These are phyloP conservation scores for Metopolophium dirhodum DNA, from an alignment of 1,140 invertebrate genomes.

Conservation along the genomic window DNA sequence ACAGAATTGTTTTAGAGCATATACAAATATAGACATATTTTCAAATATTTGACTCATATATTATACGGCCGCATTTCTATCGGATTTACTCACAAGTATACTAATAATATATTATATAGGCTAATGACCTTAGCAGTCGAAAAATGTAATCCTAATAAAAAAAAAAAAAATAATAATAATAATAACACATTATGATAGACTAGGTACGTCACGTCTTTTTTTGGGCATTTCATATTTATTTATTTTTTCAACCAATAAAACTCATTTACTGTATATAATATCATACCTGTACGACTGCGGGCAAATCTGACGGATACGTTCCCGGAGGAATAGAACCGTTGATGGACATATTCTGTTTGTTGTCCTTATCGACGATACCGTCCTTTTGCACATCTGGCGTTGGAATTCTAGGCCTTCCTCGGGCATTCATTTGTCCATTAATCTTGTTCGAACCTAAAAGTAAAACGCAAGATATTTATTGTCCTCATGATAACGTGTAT, in stretches of 20 bases:
- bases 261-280: neutral
- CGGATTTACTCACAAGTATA: neutral
- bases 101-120: neutral
- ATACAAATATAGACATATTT: neutral
- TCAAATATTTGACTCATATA: neutral
- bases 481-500: neutral
- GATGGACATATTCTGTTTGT: conserved; percentile 65
- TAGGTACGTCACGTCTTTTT: neutral
- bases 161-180: no score
- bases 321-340: conserved; percentile 69
- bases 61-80: neutral
- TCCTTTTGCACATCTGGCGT: conserved; percentile 85
- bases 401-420: conserved; percentile 81
- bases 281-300: conserved; percentile 66
- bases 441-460: conserved; percentile 65
- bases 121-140: no score
- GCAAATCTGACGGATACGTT: conserved; percentile 71
- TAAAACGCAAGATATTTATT: conserved; percentile 13
- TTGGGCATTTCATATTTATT: neutral
- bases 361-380: conserved; percentile 64
- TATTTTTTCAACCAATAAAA: neutral
- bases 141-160: no score
- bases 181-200: neutral
- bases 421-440: conserved; percentile 72
- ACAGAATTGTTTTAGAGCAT: neutral